Conservation (phyloP, 2,113 vertebrate genomes). For the Eclectus roratus region DNA sequence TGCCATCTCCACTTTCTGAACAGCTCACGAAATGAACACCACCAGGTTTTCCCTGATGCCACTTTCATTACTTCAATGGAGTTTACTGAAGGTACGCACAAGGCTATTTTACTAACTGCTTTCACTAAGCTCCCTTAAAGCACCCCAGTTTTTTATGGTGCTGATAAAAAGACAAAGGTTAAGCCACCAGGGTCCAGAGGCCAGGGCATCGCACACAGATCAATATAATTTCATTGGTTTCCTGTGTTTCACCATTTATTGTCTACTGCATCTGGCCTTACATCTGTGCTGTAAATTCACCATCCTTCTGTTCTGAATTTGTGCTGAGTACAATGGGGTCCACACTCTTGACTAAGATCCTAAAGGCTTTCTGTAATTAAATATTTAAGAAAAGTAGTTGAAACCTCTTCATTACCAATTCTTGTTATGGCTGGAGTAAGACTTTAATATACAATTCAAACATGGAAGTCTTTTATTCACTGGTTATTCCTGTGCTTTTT, state of each 20-base stretch:
- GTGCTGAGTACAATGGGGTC: not conserved
- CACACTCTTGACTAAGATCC: not conserved
- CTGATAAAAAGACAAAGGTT: not conserved
- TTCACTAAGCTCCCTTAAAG: not conserved
- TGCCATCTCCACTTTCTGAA: not conserved
- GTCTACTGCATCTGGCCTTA: not conserved
- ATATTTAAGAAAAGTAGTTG: not conserved
- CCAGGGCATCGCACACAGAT: not conserved
- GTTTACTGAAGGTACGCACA: rapidly evolving
- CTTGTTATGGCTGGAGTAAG: not conserved
- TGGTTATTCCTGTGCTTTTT: not conserved
- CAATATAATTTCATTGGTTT: not conserved
- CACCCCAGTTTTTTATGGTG: not conserved
- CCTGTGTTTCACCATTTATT: not conserved
- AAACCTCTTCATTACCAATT: not conserved
- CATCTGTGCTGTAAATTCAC: not conserved
- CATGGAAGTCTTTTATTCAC: not conserved
- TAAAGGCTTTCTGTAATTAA: not conserved
- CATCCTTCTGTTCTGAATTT: not conserved
- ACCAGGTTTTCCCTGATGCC: not conserved
- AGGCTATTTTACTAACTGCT: not conserved
- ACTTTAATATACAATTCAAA: not conserved
- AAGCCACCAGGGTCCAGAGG: not conserved
- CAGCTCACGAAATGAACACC: not conserved
- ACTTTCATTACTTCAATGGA: not conserved